These are phyloP conservation scores for Phalacrocorax brasilianus DNA, from an alignment of 2,113 vertebrate species.

Conservation along the genomic window DNA sequence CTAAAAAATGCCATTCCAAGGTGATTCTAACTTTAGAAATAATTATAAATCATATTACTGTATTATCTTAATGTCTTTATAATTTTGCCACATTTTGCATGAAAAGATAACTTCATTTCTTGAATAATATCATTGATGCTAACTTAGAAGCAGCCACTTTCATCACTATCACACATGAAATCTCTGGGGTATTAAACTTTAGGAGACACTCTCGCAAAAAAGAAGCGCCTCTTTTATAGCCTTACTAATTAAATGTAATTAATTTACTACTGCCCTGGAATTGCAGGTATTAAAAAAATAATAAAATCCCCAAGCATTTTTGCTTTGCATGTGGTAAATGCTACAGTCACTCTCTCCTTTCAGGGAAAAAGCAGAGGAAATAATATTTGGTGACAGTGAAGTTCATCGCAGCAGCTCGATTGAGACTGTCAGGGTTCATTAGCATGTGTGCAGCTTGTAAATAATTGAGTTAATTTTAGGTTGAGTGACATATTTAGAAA, in stretches of 20 bases:
- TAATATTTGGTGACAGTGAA: neutral
- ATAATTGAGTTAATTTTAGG: slow-evolving; percentile 72
- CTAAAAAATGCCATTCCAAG: neutral
- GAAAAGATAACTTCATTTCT: neutral
- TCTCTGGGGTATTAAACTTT: slow-evolving; percentile 19
- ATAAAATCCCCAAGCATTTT: neutral
- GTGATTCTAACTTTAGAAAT: neutral
- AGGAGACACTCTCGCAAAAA: neutral
- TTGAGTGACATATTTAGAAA: slow-evolving; percentile 72
- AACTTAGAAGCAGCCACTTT: neutral
- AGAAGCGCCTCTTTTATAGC: slow-evolving; percentile 19
- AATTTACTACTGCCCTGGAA: slow-evolving; percentile 7
- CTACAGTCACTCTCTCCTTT: neutral
- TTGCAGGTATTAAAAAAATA: neutral
- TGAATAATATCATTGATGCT: neutral
- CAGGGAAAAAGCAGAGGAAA: slow-evolving; percentile 6
- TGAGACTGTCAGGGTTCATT: slow-evolving; percentile 59
- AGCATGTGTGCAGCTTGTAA: slow-evolving; percentile 65
- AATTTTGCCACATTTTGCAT: neutral
- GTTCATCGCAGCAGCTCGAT: slow-evolving; percentile 5
- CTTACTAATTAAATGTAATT: slow-evolving; percentile 67
- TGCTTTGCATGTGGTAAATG: neutral
- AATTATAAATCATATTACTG: neutral
- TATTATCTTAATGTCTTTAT: neutral
- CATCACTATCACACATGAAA: neutral